Base-by-base conservation (phyloP, 2,888 invertebrate species). In the Psylliodes chrysocephalus region DNA sequence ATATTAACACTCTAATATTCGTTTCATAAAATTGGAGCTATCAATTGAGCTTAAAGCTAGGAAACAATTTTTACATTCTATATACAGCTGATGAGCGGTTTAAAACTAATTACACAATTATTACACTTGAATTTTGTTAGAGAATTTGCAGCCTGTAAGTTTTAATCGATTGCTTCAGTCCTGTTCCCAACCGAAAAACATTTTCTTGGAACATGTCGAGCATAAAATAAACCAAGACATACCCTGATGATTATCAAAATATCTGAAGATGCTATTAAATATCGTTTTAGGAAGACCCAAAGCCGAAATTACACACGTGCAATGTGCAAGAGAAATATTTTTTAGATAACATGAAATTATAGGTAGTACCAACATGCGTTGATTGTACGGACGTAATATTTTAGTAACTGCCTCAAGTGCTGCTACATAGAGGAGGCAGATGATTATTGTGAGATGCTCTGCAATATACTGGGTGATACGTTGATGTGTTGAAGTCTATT, bases 271-370 rank as follows among this genome's bases (percentile, higher is more conserved):
- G 60, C 60, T 46, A 49, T 64, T 64, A 64, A 60, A 55, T 64
- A 64, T 60, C 54, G 51, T 60, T 47, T 44, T 40, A 47, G 55
- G 49, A 55, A 55, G 35, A 52, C 19, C 54, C 53, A 55, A 19
- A 51, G 35, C 51, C 53, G 33, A 67, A 64, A 67, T 67, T 62
- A 64, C 52, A 62, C 64, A 62, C 67, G 59, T 64, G 67, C 63
- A 55, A 19, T 59, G 38, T 38, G 10, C 63, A 47, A 54, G 54
- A 30, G 54, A 53, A 68, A 68, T 65, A 65, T 64, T 62, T 68
- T 68, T 66, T 62, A 68, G 64, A 66, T 68, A 68, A 66, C 66
- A 62, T 66, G 56, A 56, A 62, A 68, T 68, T 68, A 68, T 54
- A 55, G 42, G 47, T 44, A 40, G 47, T 19, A 30, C 42, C 42